A percentile compares a stretch with the other conserved stretches of the same genome.
Evolutionary conservation across 2,797 vertebrate species (phyloP).

Genomic region (Etheostoma perlongum): DNA sequence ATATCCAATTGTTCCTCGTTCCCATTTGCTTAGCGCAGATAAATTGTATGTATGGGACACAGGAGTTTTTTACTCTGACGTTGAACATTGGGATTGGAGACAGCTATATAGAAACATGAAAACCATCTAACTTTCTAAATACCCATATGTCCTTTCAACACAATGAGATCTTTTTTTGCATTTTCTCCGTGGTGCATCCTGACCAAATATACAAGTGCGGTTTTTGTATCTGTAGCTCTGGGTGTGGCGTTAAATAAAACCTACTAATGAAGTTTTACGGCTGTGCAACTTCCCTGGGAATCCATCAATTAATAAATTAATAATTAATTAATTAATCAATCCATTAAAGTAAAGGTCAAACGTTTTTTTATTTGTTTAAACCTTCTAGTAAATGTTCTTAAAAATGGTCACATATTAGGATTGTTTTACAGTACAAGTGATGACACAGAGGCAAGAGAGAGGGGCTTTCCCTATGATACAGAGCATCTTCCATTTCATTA

Average conservation of each 20-base stretch:
- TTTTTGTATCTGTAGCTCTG: conserved; percentile 3
- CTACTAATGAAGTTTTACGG: conserved; percentile 8
- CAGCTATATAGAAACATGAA: too few relatives aligned
- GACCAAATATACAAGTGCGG: background rate
- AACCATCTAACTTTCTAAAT: background rate
- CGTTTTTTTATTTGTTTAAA: background rate
- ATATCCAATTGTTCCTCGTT: too few relatives aligned
- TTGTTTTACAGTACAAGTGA: background rate
- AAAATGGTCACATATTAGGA: conserved; percentile 20
- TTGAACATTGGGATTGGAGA: background rate
- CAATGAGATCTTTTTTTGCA: background rate
- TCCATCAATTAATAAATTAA: too few relatives aligned
- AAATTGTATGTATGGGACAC: too few relatives aligned
- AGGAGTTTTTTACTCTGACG: too few relatives aligned
- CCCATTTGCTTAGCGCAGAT: too few relatives aligned
- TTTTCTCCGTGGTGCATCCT: background rate
- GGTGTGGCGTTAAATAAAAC: conserved; percentile 24
- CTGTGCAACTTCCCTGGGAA: background rate
- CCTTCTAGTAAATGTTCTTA: background rate
- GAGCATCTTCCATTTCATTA: background rate
- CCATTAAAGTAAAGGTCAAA: too few relatives aligned
- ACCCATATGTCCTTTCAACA: background rate
- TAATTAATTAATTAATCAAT: too few relatives aligned
- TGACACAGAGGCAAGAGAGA: background rate
- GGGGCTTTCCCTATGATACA: background rate